A percentile compares a stretch with the other conserved stretches of the same genome.
Evolutionary conservation across 2,797 vertebrate genomes (phyloP).

Genomic region (Myotis vivesi): DNA sequence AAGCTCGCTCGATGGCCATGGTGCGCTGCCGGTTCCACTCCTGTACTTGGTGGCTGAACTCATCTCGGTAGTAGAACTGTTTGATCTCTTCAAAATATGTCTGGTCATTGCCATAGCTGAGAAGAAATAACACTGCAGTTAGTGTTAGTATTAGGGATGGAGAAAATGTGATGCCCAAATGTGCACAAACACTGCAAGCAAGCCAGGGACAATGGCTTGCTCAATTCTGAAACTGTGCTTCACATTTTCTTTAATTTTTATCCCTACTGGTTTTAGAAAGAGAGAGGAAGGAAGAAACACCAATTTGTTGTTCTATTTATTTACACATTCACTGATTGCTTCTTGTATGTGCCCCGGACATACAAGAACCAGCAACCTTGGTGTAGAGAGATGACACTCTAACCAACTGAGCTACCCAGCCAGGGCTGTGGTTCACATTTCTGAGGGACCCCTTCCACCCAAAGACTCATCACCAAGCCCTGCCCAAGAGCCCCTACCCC

Average conservation of each 20-base stretch:
- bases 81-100: conserved; percentile 99
- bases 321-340: not conserved
- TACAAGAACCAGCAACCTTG: not conserved
- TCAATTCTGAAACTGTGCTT: not conserved
- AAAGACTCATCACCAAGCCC: not conserved
- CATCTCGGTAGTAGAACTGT: conserved; percentile 99
- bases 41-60: conserved; percentile 99
- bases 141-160: not conserved
- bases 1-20: conserved; percentile 93
- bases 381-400: not conserved
- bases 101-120: conserved; percentile 92
- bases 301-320: not conserved
- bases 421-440: not conserved
- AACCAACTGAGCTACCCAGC: not conserved
- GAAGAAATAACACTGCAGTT: not conserved
- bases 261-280: not conserved
- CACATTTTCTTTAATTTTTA: not conserved
- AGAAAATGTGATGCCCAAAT: not conserved
- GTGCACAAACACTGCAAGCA: not conserved
- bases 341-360: not conserved
- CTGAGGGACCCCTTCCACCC: not conserved
- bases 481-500: not conserved
- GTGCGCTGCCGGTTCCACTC: conserved; percentile 99
- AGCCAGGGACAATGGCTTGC: not conserved
- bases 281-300: not conserved